Evolutionary conservation across 2,888 invertebrate species (phyloP).

Genomic region (Heterodera filipjevi): DNA sequence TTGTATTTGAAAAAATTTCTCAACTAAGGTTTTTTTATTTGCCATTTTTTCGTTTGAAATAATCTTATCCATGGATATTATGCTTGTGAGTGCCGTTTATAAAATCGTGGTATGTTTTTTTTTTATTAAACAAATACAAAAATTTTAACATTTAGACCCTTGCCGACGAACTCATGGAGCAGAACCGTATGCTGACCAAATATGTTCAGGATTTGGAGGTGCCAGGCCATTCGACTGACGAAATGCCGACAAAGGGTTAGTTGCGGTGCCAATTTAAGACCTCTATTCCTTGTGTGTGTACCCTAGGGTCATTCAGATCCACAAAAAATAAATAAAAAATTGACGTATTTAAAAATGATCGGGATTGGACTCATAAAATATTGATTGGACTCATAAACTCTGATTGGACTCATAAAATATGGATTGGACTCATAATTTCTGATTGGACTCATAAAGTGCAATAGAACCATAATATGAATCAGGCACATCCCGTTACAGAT

Average conservation of each 20-base stretch:
- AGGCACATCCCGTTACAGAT: background rate
- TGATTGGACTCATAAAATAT: no score
- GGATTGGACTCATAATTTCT: no score
- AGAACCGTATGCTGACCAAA: background rate
- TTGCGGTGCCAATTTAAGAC: background rate
- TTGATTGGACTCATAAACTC: no score
- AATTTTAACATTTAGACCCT: background rate
- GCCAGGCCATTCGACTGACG: background rate
- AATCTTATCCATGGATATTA: no score
- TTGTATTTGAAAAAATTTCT: no score
- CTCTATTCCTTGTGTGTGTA: no score
- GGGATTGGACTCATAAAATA: background rate
- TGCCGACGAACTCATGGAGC: slow-evolving; percentile 13
- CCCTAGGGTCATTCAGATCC: background rate
- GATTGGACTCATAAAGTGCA: no score
- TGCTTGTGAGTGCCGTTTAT: background rate
- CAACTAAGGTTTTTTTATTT: no score
- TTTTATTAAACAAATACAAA: background rate
- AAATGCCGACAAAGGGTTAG: background rate
- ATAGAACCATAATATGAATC: no score
- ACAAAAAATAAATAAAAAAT: background rate
- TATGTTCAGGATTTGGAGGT: background rate
- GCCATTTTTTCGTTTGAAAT: no score
- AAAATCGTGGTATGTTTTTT: background rate
- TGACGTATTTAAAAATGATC: no score